Conservation (phyloP, 2,797 vertebrate species). For the Hoplostethus mediterraneus region DNA sequence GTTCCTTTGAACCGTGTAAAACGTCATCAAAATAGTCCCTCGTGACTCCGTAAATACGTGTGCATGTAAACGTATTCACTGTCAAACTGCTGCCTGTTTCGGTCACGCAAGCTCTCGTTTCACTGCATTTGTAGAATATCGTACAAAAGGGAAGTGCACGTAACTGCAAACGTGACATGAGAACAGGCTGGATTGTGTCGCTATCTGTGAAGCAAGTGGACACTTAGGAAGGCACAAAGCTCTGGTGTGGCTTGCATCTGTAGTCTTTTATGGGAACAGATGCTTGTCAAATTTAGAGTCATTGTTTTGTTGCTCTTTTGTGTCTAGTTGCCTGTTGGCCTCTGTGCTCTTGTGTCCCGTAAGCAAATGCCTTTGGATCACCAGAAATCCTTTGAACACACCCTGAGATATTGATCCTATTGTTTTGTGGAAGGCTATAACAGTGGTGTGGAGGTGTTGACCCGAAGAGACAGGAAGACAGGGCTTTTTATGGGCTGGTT, state of each 20-base stretch:
- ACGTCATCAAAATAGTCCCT: no score
- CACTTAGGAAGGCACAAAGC: not conserved
- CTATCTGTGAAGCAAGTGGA: conserved; percentile 25
- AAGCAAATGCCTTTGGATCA: conserved; percentile 45
- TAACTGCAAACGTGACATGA: no score
- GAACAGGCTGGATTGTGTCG: not conserved
- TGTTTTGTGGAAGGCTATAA: conserved; percentile 52
- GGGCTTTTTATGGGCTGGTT: conserved; percentile 67
- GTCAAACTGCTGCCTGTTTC: no score
- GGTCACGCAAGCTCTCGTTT: no score
- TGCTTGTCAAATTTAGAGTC: not conserved
- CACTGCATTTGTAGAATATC: no score
- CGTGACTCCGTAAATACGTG: no score
- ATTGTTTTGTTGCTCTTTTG: conserved; percentile 48
- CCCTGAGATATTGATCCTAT: conserved; percentile 71
- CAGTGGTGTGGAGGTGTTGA: conserved; percentile 60
- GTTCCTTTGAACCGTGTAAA: no score
- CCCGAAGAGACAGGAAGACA: conserved; percentile 41
- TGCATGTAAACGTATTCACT: no score
- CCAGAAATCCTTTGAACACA: conserved; percentile 66
- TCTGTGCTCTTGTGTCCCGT: not conserved
- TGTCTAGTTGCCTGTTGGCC: conserved; percentile 34
- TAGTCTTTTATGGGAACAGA: conserved; percentile 6
- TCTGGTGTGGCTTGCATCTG: conserved; percentile 2
- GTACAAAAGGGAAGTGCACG: no score